Evolutionary conservation across 2,888 invertebrate species (phyloP), one percentile per base, ranked within the genome.

Genomic region (Aplocera efformata): DNA sequence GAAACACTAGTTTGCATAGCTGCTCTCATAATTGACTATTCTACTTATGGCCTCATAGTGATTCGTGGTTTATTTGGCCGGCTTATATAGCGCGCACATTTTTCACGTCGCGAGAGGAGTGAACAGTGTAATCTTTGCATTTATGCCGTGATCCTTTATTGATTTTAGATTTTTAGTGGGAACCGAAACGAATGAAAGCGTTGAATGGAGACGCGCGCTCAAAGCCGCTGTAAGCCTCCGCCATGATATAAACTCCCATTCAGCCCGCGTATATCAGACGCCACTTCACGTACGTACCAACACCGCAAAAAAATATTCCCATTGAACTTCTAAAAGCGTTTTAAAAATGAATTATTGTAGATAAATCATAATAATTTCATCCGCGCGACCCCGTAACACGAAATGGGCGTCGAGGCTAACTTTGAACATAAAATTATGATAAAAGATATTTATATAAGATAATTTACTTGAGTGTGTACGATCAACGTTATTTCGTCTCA

Each of bases 101-200:
- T 88, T 86, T 86, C 85, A 85, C 74, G 76, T 75, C 70, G 67
- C 72, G 77, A 76, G 67, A 73, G 75, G 67, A 80, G 65, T 77
- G 84, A 78, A 75, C 79, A 80, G 69, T 67, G 76, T 88, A 88
- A 88, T 88, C 88, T 88, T 86, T 84, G 85, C 85, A 85, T 86
- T 88, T 86, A 86, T 82, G 66, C 80, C 67, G 72, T 84, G 85
- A 88, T 86, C 86, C 86, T 84, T 85, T 86, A 86, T 86, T 86
- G 86, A 88, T 88, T 88, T 88, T 86, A 86, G 86, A 86, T 88
- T 88, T 86, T 86, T 86, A 85, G 84, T 79, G 77, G 78, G 79
- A 81, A 84, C 62, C 80, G 83, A 75, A 82, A 82, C 84, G 86
- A 86, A 86, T 88, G 84, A 83, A 85, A 76, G 73, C 53, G 63